These are phyloP conservation scores for Arrhamphus sclerolepis DNA, from an alignment of 2,797 vertebrate species.

Conservation along the genomic window DNA sequence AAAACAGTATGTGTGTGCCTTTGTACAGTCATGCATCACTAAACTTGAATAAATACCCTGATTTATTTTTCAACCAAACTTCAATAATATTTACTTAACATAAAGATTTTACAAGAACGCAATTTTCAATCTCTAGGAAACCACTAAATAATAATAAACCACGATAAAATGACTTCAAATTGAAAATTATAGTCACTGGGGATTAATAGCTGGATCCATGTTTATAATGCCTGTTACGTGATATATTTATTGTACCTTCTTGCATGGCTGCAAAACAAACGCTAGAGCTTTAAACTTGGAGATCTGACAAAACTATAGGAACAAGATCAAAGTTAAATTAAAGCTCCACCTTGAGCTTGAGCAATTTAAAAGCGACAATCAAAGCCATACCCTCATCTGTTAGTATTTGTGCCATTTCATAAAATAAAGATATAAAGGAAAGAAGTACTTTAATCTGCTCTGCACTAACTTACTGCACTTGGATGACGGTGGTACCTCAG, in stretches of 20 bases:
- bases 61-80: slow-evolving; percentile 32
- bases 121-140: slow-evolving; percentile 50
- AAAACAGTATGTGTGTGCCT: background rate
- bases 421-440: background rate
- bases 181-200: slow-evolving; percentile 35
- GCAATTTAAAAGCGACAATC: too few relatives aligned
- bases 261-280: too few relatives aligned
- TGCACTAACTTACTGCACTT: slow-evolving; percentile 33
- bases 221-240: slow-evolving; percentile 18
- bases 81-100: slow-evolving; percentile 1
- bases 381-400: too few relatives aligned
- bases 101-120: slow-evolving; percentile 35
- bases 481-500: slow-evolving; percentile 54
- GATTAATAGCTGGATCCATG: slow-evolving; percentile 25
- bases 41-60: slow-evolving; percentile 38
- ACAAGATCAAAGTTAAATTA: too few relatives aligned
- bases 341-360: too few relatives aligned
- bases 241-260: slow-evolving; percentile 55
- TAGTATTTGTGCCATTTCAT: background rate
- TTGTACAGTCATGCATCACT: background rate
- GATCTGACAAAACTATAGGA: too few relatives aligned
- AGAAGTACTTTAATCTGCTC: background rate
- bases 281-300: too few relatives aligned
- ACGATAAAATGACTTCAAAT: slow-evolving; percentile 41
- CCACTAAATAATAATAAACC: slow-evolving; percentile 68